These are phyloP conservation scores for Dryomyza anilis DNA, from an alignment of 2,888 invertebrate species.

Conservation along the genomic window DNA sequence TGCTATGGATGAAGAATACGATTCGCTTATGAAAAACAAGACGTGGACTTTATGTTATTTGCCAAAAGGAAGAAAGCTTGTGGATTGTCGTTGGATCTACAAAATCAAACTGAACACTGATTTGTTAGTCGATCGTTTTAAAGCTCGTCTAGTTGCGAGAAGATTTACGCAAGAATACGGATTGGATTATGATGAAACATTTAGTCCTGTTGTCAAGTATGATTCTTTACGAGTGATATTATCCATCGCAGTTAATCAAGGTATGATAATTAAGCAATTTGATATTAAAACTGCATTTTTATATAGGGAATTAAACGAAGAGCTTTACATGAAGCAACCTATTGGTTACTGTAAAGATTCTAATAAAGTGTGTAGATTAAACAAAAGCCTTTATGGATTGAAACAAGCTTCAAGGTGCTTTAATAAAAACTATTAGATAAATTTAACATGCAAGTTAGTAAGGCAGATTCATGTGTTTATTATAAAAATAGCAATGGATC, in stretches of 20 bases:
- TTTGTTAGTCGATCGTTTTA: conserved; percentile 1
- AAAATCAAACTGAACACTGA: neutral
- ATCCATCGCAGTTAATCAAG: conserved; percentile 12
- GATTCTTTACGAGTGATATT: conserved; percentile 26
- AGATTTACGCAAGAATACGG: conserved; percentile 32
- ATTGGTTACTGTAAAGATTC: conserved; percentile 22
- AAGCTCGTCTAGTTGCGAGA: conserved; percentile 29
- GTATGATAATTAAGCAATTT: conserved; percentile 15
- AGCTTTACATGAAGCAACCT: conserved; percentile 28
- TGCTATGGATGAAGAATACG: conserved; percentile 18
- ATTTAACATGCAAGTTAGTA: conserved; percentile 11
- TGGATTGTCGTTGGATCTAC: conserved; percentile 9
- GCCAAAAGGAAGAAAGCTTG: neutral
- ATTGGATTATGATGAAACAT: conserved; percentile 32
- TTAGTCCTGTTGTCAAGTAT: conserved; percentile 28
- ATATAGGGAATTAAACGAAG: conserved; percentile 24
- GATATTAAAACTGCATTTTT: conserved; percentile 19
- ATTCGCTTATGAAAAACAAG: conserved; percentile 1
- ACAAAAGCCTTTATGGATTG: conserved; percentile 10
- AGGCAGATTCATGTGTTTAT: conserved; percentile 14
- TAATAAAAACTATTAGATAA: conserved; percentile 6
- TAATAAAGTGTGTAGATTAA: neutral
- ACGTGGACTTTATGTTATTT: neutral
- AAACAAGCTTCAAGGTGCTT: conserved; percentile 6
- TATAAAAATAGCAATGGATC: conserved; percentile 1